These are phyloP conservation scores for Brachycybe producta DNA, from an alignment of 2,888 invertebrate species.

Conservation along the genomic window DNA sequence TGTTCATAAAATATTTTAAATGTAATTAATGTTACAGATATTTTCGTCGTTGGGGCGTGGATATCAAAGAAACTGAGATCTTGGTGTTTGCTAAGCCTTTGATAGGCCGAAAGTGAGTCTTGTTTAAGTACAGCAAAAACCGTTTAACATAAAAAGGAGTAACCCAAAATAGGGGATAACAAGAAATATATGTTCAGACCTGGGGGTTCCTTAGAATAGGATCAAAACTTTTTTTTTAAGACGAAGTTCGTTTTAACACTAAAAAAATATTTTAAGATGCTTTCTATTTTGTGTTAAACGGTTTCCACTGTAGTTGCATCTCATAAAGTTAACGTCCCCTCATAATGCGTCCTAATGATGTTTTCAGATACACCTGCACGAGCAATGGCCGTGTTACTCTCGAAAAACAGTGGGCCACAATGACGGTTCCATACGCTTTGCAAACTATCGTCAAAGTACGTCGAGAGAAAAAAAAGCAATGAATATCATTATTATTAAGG, in stretches of 20 bases:
- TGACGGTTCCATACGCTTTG: constrained; percentile 50
- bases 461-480: not conserved
- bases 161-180: too few species aligned
- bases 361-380: constrained; percentile 38
- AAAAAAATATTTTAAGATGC: too few species aligned
- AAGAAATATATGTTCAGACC: too few species aligned
- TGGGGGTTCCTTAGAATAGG: too few species aligned
- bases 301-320: too few species aligned
- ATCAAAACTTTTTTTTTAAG: too few species aligned
- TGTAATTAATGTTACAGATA: too few species aligned
- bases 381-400: constrained; percentile 46
- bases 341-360: constrained; percentile 16
- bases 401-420: constrained; percentile 56
- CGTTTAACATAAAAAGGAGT: too few species aligned
- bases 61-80: constrained; percentile 49
- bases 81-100: constrained; percentile 55
- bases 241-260: too few species aligned
- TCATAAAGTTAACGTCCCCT: too few species aligned
- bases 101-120: constrained; percentile 49
- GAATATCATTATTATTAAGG: constrained; percentile 24
- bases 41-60: constrained; percentile 60
- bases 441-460: constrained; percentile 47
- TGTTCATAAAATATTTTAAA: too few species aligned
- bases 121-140: not conserved
- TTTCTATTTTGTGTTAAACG: too few species aligned